phyloP scores from a whole-genome alignment of 1,140 invertebrate genomes.

The Danaus melanippus region DNA sequence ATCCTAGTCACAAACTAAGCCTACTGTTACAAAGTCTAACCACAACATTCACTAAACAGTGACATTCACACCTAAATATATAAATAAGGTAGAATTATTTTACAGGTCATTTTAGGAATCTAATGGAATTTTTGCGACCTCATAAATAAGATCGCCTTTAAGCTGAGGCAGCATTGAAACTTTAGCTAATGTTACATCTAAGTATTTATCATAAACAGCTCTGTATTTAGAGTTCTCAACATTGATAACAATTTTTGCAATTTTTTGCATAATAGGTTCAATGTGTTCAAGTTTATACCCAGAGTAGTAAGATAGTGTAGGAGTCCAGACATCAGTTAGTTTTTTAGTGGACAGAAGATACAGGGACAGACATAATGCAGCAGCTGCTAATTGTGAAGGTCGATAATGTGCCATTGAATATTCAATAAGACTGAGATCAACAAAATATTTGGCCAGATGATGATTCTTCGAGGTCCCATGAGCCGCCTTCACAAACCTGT shows the following conservation, averaged over 20 bases:
- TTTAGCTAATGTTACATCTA: constrained; percentile 73
- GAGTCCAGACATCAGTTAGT: constrained; percentile 73
- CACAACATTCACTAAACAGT: too few species aligned
- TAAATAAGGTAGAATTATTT: too few species aligned
- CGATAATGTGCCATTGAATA: constrained; percentile 85
- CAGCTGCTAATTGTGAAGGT: constrained; percentile 81
- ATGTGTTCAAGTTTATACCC: constrained; percentile 74
- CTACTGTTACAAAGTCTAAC: constrained; percentile 15
- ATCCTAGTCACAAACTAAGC: constrained; percentile 44
- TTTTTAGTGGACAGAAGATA: constrained; percentile 63
- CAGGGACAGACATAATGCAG: constrained; percentile 71
- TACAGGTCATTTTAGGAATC: too few species aligned
- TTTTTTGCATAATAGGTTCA: constrained; percentile 73
- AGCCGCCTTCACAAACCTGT: constrained; percentile 76
- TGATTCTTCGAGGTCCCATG: constrained; percentile 81
- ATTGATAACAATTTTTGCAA: constrained; percentile 73
- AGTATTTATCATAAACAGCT: constrained; percentile 77
- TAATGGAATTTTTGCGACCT: constrained; percentile 21
- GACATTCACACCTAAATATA: too few species aligned
- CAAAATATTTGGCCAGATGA: constrained; percentile 92
- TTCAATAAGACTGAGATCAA: constrained; percentile 88
- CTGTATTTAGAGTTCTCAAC: constrained; percentile 75
- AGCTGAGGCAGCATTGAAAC: constrained; percentile 75
- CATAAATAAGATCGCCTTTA: constrained; percentile 48
- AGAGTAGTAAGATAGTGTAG: constrained; percentile 76